These are phyloP conservation scores for Hippotragus niger DNA, from an alignment of 2,113 vertebrate genomes.

Conservation along the genomic window DNA sequence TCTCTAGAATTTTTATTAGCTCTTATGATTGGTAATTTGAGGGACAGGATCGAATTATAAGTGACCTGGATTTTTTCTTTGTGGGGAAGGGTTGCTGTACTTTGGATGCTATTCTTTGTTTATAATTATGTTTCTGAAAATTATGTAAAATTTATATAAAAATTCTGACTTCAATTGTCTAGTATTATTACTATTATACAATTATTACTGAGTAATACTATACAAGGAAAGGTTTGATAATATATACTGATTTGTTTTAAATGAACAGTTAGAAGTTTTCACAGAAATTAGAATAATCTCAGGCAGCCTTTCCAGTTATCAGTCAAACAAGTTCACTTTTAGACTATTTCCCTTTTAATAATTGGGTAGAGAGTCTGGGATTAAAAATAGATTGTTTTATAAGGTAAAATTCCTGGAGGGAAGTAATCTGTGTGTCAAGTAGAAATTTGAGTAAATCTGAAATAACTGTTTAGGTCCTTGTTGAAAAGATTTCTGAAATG, in stretches of 20 bases:
- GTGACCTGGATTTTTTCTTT: not conserved
- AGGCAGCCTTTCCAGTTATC: not conserved
- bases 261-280: not conserved
- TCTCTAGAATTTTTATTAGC: not conserved
- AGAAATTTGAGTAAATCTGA: not conserved
- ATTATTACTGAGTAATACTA: not conserved
- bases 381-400: slow-evolving; percentile 37
- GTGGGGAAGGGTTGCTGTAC: not conserved
- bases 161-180: not conserved
- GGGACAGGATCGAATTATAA: not conserved
- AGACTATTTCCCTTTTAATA: slow-evolving; percentile 6
- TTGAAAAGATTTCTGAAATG: not conserved
- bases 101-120: not conserved
- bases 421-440: not conserved
- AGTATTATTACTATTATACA: not conserved
- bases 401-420: not conserved
- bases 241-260: not conserved
- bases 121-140: not conserved
- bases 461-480: not conserved
- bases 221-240: not conserved
- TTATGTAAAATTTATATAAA: not conserved
- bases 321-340: not conserved
- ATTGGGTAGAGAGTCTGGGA: not conserved
- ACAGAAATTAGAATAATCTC: not conserved
- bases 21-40: not conserved